Evolutionary conservation across 2,888 invertebrate species (phyloP), one percentile per base, ranked within the genome.

Genomic region (Eristalis intricaria): DNA sequence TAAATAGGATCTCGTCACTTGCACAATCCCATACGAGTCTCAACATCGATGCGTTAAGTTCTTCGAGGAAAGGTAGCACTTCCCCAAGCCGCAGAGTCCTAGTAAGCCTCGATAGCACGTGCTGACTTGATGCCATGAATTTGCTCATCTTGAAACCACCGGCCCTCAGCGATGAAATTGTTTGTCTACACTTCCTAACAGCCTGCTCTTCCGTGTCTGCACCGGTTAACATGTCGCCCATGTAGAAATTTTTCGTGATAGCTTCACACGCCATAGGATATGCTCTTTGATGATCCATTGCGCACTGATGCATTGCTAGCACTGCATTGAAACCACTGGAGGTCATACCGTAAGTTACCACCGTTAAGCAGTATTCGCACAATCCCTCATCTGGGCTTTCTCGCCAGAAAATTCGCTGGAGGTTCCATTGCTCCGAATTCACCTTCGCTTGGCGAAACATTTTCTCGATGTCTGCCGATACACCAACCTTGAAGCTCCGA

Each of bases 331-430:
- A 74, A 40, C 68, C 23, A 15, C 84, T 75, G 5, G 70, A 75
- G 3, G 79, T 19, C 74, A 79, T 71, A 8, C 76, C 76, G 35
- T 76, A 80, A 1, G 80, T 80, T 4, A 85, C 63, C 29, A 80
- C 80, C 1, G 73, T 74, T 0, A 69, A 26, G 43, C 74, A 80
- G 23, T 22, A 73, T 23, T 80, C 73, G 1, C 7, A 22, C 3
- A 80, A 15, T 11, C 56, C 29, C 1, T 74, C 64, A 22, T 35
- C 5, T 7, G 63, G 69, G 22, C 13, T n/a, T 4, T 78, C 32
- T 8, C 71, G 35, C 61, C 68, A 80, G 13, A 80, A 66, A 0
- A 74, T 80, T 29, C 50, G 23, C n/a, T 65, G 64, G 1, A 80
- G 60, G 15, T 73, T n/a, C 66, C 79, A 80, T 8, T 80, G 79